Conservation (phyloP, 2,888 invertebrate genomes). For the Saturnia pavonia region DNA sequence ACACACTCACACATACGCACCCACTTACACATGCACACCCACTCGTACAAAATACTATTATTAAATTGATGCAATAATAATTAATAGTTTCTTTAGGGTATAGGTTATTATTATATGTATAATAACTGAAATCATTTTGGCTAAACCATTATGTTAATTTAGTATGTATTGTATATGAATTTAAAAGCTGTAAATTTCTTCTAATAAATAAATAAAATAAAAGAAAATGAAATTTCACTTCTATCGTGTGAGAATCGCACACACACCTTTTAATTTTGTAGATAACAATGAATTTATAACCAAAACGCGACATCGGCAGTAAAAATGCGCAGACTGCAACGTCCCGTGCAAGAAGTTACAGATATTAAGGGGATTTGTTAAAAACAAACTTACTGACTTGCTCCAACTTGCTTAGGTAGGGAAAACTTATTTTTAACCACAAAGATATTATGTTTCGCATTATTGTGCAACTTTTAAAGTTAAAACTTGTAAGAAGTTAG, state of each 20-base stretch:
- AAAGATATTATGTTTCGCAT: slow-evolving; percentile 20
- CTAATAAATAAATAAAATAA: neutral
- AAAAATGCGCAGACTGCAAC: slow-evolving; percentile 43
- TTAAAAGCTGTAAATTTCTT: no score
- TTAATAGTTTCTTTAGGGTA: no score
- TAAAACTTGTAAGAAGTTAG: neutral
- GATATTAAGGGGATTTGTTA: slow-evolving; percentile 49
- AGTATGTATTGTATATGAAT: no score
- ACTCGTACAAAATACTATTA: no score
- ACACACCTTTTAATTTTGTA: slow-evolving; percentile 34
- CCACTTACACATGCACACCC: no score
- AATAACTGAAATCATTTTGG: no score
- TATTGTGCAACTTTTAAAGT: slow-evolving; percentile 15
- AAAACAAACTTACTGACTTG: slow-evolving; percentile 34
- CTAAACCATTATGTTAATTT: no score
- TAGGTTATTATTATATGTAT: no score
- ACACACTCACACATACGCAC: no score
- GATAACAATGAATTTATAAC: slow-evolving; percentile 37
- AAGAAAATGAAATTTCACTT: neutral
- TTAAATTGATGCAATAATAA: no score
- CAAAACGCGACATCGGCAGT: slow-evolving; percentile 28
- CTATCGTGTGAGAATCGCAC: no score
- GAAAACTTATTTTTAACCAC: slow-evolving; percentile 18
- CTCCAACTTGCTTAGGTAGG: slow-evolving; percentile 22
- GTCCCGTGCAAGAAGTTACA: slow-evolving; percentile 27